Evolutionary conservation across 2,888 invertebrate species (phyloP).

Genomic region (Lasioglossum marginatum): DNA sequence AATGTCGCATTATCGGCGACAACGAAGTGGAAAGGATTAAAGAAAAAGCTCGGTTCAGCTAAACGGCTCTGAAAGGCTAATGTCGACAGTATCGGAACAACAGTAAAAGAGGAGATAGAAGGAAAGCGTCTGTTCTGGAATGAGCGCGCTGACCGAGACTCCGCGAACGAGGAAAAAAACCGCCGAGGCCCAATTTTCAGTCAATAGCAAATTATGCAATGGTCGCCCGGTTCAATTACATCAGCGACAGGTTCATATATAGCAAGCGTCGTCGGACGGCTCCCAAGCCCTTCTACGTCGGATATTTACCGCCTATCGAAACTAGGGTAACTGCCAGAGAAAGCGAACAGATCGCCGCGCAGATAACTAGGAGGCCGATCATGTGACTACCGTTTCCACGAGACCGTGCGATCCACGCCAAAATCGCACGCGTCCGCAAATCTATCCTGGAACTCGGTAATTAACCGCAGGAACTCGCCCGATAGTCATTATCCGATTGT

Average conservation of each 20-base stretch:
- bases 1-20: too few relatives aligned
- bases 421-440: constrained; percentile 32
- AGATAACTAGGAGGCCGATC: constrained; percentile 60
- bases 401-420: constrained; percentile 38
- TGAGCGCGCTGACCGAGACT: constrained; percentile 20
- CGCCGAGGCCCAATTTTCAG: constrained; percentile 37
- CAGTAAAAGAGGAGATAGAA: not conserved
- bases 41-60: not conserved
- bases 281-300: constrained; percentile 59
- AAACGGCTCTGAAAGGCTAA: not conserved
- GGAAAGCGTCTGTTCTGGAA: not conserved
- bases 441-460: constrained; percentile 33
- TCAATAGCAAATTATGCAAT: constrained; percentile 61
- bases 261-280: constrained; percentile 36
- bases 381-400: constrained; percentile 53
- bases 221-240: constrained; percentile 50
- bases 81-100: not conserved
- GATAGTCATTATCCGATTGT: not conserved
- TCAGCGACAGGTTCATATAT: constrained; percentile 42
- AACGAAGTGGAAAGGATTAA: too few relatives aligned
- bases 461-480: constrained; percentile 13
- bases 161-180: constrained; percentile 42
- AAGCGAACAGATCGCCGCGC: constrained; percentile 63
- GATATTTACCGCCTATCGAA: constrained; percentile 61
- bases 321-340: constrained; percentile 67